Evolutionary conservation across 2,113 vertebrate genomes (phyloP), one percentile per base, ranked within the genome.

Genomic region (Ameiurus melas): DNA sequence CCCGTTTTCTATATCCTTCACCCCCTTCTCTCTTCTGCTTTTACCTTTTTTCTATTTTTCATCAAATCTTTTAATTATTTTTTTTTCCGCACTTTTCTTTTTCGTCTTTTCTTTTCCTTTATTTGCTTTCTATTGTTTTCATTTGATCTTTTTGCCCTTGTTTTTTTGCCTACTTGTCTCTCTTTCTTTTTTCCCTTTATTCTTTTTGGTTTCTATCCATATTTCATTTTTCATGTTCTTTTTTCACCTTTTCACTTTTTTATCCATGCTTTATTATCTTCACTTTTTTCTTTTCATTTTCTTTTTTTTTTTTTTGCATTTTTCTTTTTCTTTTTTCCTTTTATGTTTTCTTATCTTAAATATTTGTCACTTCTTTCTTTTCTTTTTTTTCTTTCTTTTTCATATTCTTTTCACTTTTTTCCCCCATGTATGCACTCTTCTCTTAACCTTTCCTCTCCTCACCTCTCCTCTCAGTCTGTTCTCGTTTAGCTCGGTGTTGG

Each of bases 401-500:
- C 16, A 19, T 1, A 5, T 57, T 58, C 17, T 58, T 20, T 1
- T 6, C 99, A 97, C 94, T 5, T 5, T 58, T 98, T 99, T 4
- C 4, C 39, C 2, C 39, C 47, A 47, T 8, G 19, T 73, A 8
- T 25, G 16, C 8, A 39, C 20, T 25, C 17, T 25, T 43, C 13
- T 14, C 66, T 30, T 30, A n/a, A 30, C 4, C 22, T 1, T n/a
- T 14, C 4, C 27, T 51, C 39, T 20, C 51, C 19, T 19, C 70
- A n/a, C 85, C 22, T 10, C 53, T 60, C 60, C 2, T 51, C 51
- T 88, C 95, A 99, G 98, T 94, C 94, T 99, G n/a, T 99, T 99
- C 94, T 97, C 98, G 84, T 99, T 99, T 92, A 99, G 98, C 91
- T 99, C 98, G 47, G 98, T 98, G 80, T 94, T 99, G 95, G 98